These are phyloP conservation scores for Chrysolina oricalcia DNA, from an alignment of 2,888 invertebrate genomes.

Conservation along the genomic window DNA sequence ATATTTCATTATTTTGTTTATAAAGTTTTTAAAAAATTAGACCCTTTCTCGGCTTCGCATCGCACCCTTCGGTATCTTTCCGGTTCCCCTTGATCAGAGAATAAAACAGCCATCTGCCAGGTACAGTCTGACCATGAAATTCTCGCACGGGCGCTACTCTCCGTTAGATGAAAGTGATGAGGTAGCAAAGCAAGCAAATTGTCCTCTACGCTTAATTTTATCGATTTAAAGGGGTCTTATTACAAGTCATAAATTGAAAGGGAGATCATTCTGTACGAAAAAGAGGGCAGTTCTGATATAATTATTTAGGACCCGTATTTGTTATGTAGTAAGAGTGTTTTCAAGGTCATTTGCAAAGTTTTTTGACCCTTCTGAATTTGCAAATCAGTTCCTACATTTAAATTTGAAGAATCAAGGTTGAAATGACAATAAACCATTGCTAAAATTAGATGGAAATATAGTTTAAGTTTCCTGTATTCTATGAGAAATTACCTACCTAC, in stretches of 20 bases:
- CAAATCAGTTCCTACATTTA: not conserved
- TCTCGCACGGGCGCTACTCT: conserved; percentile 3
- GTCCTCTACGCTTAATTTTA: not conserved
- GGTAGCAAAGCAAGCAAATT: conserved; percentile 21
- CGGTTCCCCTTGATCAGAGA: conserved; percentile 48
- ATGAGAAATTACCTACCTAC: too few species aligned
- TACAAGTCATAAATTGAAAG: not conserved
- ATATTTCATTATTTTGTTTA: not conserved
- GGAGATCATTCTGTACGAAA: not conserved
- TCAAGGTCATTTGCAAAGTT: conserved; percentile 2
- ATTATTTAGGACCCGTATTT: not conserved
- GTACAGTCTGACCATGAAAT: conserved; percentile 31
- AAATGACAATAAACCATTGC: conserved; percentile 8
- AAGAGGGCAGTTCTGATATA: not conserved
- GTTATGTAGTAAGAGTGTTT: not conserved
- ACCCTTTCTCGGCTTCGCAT: conserved; percentile 10
- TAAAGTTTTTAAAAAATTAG: not conserved
- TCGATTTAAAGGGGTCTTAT: conserved; percentile 14
- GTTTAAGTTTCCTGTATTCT: not conserved
- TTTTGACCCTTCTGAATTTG: conserved; percentile 16
- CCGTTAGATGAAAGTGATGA: not conserved
- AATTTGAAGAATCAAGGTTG: not conserved
- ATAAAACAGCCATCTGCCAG: conserved; percentile 51
- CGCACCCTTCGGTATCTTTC: conserved; percentile 44
- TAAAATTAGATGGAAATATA: not conserved